These are phyloP conservation scores for Ichneumoninae sp. DNA, from an alignment of 2,888 invertebrate genomes.

Conservation along the genomic window DNA sequence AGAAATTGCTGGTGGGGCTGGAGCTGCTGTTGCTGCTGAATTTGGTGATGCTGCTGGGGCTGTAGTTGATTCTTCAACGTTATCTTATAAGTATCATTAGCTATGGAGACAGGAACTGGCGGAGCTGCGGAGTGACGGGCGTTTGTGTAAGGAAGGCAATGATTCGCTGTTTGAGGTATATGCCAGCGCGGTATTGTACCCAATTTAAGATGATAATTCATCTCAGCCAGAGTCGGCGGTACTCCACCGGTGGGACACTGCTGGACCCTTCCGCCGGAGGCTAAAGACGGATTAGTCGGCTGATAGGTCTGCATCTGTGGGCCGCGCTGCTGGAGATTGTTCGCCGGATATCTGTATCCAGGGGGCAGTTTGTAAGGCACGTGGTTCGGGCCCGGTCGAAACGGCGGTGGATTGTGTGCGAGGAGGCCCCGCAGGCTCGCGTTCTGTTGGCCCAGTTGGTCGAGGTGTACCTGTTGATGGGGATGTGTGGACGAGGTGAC, in stretches of 20 bases:
- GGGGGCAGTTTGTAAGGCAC: slow-evolving; percentile 79
- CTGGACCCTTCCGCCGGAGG: slow-evolving; percentile 77
- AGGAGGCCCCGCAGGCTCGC: slow-evolving; percentile 78
- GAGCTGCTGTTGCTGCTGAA: slow-evolving; percentile 69
- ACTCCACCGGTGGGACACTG: slow-evolving; percentile 64
- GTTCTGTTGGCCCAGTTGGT: slow-evolving; percentile 80
- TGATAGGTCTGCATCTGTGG: slow-evolving; percentile 78
- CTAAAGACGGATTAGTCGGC: slow-evolving; percentile 75
- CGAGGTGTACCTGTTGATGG: slow-evolving; percentile 83
- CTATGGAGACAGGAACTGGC: slow-evolving; percentile 73
- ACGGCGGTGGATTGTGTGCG: slow-evolving; percentile 81
- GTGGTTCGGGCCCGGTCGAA: slow-evolving; percentile 77
- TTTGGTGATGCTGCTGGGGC: slow-evolving; percentile 77
- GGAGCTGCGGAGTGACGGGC: slow-evolving; percentile 63
- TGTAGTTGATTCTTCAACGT: slow-evolving; percentile 86
- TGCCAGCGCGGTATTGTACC: slow-evolving; percentile 89
- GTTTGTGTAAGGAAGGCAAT: slow-evolving; percentile 73
- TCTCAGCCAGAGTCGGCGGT: slow-evolving; percentile 60
- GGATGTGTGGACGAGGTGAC: slow-evolving; percentile 88
- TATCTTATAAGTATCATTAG: slow-evolving; percentile 88
- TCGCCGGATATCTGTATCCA: slow-evolving; percentile 78
- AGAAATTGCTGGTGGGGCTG: slow-evolving; percentile 77
- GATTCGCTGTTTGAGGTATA: slow-evolving; percentile 87
- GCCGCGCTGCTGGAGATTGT: slow-evolving; percentile 70
- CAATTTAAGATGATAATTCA: slow-evolving; percentile 75